Evolutionary conservation across 2,113 vertebrate genomes (phyloP).

Genomic region (Plotosus lineatus): DNA sequence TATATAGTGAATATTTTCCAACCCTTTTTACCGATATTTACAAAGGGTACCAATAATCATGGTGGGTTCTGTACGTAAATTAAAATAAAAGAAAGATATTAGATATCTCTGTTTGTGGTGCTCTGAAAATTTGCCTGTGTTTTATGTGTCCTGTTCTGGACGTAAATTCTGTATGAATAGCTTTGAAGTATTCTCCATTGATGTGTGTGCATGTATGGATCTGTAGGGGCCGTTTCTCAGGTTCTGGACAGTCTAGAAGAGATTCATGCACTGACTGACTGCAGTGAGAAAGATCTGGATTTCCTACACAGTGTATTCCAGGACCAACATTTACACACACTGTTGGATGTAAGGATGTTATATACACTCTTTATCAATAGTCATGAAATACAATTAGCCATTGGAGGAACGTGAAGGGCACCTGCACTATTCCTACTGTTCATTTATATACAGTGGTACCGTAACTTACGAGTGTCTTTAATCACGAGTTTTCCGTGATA

Average conservation of each 20-base stretch:
- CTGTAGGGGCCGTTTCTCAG: conserved; percentile 90
- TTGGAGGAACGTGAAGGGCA: no score
- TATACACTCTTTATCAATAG: not conserved
- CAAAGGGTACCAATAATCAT: no score
- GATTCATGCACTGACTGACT: conserved; percentile 97
- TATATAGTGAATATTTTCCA: no score
- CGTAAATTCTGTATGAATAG: not conserved
- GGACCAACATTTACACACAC: conserved; percentile 95
- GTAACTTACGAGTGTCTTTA: no score
- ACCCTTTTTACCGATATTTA: no score
- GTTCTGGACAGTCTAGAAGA: conserved; percentile 98
- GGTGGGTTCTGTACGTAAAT: not conserved
- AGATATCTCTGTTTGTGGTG: not conserved
- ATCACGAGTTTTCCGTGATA: no score
- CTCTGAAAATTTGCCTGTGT: conserved; percentile 18
- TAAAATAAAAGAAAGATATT: not conserved
- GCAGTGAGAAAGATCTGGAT: conserved; percentile 98
- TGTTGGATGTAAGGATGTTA: conserved; percentile 87
- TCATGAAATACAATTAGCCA: no score
- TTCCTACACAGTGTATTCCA: conserved; percentile 99
- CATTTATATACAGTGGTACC: no score
- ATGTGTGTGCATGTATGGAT: conserved; percentile 16
- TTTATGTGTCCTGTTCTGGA: not conserved
- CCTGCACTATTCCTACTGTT: no score
- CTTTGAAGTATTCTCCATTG: not conserved